Percentiles rank a stretch among this genome's conserved stretches.
Conservation (phyloP, 2,888 invertebrate genomes). For the Graphium colonna region DNA sequence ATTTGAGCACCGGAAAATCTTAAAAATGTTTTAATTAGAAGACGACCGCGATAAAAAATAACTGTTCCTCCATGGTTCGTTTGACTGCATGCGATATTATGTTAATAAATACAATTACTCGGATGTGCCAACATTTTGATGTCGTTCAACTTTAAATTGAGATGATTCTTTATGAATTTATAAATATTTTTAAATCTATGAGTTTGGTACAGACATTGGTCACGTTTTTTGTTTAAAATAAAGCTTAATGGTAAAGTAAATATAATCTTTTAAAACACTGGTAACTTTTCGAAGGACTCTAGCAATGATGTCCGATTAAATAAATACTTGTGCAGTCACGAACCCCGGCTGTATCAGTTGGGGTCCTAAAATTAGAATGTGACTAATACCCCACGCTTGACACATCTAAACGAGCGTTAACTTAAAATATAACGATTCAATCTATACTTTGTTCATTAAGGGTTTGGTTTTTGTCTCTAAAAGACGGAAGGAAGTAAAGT, state of each 20-base stretch:
- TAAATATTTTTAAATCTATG: neutral
- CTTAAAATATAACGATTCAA: constrained; percentile 13
- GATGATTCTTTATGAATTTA: neutral
- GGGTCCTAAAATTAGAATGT: constrained; percentile 45
- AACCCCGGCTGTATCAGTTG: constrained; percentile 18
- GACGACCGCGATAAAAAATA: constrained; percentile 38
- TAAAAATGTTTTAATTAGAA: constrained; percentile 16
- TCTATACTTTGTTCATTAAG: constrained; percentile 12
- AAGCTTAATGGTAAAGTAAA: no score
- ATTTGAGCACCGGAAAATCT: no score
- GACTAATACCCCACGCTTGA: constrained; percentile 66
- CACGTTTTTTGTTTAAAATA: neutral
- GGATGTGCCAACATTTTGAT: constrained; percentile 46
- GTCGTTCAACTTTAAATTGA: constrained; percentile 55
- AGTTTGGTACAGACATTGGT: neutral
- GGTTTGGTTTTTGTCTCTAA: neutral
- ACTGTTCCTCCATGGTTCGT: constrained; percentile 61
- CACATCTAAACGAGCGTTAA: constrained; percentile 36
- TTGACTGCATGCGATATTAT: constrained; percentile 61
- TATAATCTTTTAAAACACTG: no score
- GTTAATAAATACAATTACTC: constrained; percentile 72
- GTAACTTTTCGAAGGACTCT: no score
- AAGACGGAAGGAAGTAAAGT: constrained; percentile 5
- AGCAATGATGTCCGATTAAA: neutral
- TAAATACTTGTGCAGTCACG: constrained; percentile 11